These are phyloP conservation scores for Drosophila vallismaia DNA, from an alignment of 2,888 invertebrate species.

Conservation along the genomic window DNA sequence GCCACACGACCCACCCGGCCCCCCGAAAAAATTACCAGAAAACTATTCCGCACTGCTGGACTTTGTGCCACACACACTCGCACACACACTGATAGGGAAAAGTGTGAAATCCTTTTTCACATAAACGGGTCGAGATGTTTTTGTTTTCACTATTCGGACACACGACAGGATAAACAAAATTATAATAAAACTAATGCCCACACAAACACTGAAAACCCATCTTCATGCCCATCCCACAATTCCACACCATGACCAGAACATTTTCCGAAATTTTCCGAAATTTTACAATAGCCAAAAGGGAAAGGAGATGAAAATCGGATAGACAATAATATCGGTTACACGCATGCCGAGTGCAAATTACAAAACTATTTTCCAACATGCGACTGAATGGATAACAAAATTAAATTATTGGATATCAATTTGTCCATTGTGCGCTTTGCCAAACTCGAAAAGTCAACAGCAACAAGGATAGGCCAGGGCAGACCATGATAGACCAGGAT, in stretches of 20 bases:
- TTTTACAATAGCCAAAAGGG: conserved; percentile 66
- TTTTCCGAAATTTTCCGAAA: conserved; percentile 70
- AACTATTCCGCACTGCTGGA: conserved; percentile 33
- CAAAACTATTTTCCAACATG: conserved; percentile 75
- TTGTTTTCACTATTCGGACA: conserved; percentile 55
- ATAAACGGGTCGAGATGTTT: conserved; percentile 57
- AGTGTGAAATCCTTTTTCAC: conserved; percentile 77
- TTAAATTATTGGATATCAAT: conserved; percentile 80
- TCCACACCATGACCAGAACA: conserved; percentile 22
- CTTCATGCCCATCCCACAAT: conserved; percentile 5
- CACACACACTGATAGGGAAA: conserved; percentile 27
- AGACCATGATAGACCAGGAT: conserved; percentile 39
- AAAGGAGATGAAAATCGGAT: conserved; percentile 21
- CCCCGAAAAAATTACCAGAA: conserved; percentile 24
- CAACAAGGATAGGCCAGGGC: conserved; percentile 53
- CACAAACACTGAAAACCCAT: conserved; percentile 12
- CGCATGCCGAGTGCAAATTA: conserved; percentile 74
- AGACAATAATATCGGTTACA: conserved; percentile 79
- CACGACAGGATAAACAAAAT: conserved; percentile 66
- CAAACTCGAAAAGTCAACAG: conserved; percentile 75
- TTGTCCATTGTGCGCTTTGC: conserved; percentile 67
- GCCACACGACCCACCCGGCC: conserved; percentile 51
- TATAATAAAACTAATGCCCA: conserved; percentile 73
- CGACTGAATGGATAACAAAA: conserved; percentile 75
- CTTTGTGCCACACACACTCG: conserved; percentile 3